Evolutionary conservation across 1,140 invertebrate genomes (phyloP).

Genomic region (Eciton burchellii): DNA sequence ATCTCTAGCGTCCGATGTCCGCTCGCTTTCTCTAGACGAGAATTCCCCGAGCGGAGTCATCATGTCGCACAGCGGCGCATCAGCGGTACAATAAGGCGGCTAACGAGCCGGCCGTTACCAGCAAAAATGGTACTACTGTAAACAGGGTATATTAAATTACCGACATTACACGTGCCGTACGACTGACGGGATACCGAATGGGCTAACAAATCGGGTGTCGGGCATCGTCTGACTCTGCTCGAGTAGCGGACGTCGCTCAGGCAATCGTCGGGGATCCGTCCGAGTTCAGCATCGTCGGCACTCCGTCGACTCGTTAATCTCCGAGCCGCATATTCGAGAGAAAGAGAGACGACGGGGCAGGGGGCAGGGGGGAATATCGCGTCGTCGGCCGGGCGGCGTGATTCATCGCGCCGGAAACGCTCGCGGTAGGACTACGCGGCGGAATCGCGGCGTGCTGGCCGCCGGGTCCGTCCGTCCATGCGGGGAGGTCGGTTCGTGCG

Average conservation of each 20-base stretch:
- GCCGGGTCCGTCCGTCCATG: not conserved
- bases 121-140: conserved; percentile 57
- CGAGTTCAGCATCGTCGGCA: conserved; percentile 45
- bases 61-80: conserved; percentile 14
- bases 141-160: conserved; percentile 54
- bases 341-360: not conserved
- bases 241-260: conserved; percentile 57
- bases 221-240: conserved; percentile 40
- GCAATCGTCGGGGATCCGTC: conserved; percentile 38
- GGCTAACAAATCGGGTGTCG: conserved; percentile 56
- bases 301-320: conserved; percentile 49
- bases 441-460: conserved; percentile 41
- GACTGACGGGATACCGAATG: conserved; percentile 47
- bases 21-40: not conserved
- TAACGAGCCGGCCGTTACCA: conserved; percentile 45
- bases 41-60: not conserved
- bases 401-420: conserved; percentile 72
- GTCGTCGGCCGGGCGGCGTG: conserved; percentile 55
- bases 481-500: not conserved
- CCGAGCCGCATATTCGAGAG: conserved; percentile 17
- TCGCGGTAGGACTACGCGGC: conserved; percentile 65
- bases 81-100: conserved; percentile 33
- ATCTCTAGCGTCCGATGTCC: conserved; percentile 10
- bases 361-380: conserved; percentile 11
- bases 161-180: conserved; percentile 44